Conservation (phyloP, 1,140 invertebrate species). For the Yoshiicerus persimilis region DNA sequence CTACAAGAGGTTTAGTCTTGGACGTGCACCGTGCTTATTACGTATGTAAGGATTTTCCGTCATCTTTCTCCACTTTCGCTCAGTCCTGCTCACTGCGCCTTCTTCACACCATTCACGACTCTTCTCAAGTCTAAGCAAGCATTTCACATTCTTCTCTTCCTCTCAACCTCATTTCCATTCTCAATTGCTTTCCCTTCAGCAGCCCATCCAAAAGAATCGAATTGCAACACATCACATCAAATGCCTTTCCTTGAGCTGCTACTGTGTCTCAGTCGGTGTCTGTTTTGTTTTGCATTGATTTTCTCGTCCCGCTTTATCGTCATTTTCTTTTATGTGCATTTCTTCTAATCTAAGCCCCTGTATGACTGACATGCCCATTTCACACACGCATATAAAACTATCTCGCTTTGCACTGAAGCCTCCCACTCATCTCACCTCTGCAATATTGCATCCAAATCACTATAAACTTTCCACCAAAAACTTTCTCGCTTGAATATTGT, state of each 20-base stretch:
- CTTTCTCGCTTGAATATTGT: no score
- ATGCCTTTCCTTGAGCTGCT: neutral
- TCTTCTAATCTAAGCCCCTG: neutral
- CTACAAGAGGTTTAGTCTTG: neutral
- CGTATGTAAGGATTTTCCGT: neutral
- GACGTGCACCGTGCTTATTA: neutral
- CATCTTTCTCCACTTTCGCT: neutral
- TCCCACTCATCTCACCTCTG: neutral
- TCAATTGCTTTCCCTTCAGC: constrained; percentile 16
- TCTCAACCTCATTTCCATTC: constrained; percentile 12
- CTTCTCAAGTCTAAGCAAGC: neutral
- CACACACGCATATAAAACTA: neutral
- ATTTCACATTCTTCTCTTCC: constrained; percentile 4
- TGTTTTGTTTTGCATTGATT: constrained; percentile 1
- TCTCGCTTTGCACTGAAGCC: neutral
- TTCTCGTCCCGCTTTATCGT: neutral
- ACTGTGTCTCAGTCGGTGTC: neutral
- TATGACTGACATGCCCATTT: neutral
- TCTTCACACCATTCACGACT: neutral
- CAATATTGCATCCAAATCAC: neutral
- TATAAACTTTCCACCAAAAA: neutral
- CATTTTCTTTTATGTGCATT: neutral
- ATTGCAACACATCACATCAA: constrained; percentile 15
- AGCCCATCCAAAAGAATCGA: constrained; percentile 5
- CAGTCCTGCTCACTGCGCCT: neutral